Base-by-base conservation (phyloP, 2,888 invertebrate species). In the Heteropelma amictum region DNA sequence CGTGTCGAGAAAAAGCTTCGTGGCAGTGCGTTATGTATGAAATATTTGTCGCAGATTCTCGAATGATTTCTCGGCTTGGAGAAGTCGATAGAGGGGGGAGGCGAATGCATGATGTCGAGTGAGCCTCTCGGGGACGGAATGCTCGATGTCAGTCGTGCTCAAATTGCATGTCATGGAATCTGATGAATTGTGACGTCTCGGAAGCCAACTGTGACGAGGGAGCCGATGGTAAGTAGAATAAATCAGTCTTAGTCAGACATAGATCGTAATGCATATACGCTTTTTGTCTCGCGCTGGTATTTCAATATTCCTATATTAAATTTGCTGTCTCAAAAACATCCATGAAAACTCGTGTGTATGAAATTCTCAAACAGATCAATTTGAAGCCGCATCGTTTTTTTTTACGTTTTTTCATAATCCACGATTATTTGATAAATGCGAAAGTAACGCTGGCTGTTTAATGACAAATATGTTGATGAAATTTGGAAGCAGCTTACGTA, bases 141-240 rank as follows among this genome's bases (percentile, higher is more conserved):
- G 45, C 60, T 69, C 17, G 6, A 17, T 42, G 45, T 35, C 61
- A 54, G 38, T 38, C 65, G 60, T 49, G 49, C 49, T 60, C 65
- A 75, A 75, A 75, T 75, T 56, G 54, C 74, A 49, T 49, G 70
- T 63, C 56, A 23, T 42, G 53, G 65, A 60, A 54, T 49, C 47
- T 33, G 45, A 65, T 61, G 58, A 69, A 70, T 61, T 49, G 65
- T 58, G 70, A 54, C 21, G 28, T 47, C 19, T 60, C 53, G 51
- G 26, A 47, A 47, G 38, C 38, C 45, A 1, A 28, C 28, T 38
- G 28, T 26, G 45, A 56, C 26, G 28, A 38, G 14, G 49, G 30
- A 40, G 23, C 12, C 8, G 28, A 14, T 10, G 53, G 30, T 23
- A 47, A 70, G 61, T 70, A 60, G 54, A 65, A 47, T 23, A n/a